Conservation (phyloP, 2,888 invertebrate genomes). For the Invenusta paracnida region DNA sequence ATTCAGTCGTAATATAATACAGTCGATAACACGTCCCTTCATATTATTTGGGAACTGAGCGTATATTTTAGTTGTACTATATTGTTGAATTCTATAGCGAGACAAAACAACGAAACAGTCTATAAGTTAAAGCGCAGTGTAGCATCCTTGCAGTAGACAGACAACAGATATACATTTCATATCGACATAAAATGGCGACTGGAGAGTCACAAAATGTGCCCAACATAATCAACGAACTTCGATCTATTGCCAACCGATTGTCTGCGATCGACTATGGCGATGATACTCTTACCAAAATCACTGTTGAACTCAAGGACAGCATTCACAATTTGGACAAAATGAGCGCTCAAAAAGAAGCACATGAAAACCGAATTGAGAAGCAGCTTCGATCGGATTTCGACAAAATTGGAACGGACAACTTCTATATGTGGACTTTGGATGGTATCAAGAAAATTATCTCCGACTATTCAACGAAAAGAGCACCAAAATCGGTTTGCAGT, state of each 20-base stretch:
- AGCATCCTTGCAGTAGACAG: no score
- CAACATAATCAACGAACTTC: background rate
- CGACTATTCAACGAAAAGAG: background rate
- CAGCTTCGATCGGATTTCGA: background rate
- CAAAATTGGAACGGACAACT: background rate
- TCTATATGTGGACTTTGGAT: background rate
- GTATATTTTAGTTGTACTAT: no score
- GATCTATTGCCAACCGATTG: background rate
- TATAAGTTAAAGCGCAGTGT: no score
- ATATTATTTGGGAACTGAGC: no score
- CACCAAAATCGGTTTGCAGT: background rate
- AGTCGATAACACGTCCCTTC: no score
- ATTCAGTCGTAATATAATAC: no score
- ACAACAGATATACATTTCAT: no score
- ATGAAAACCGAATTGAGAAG: background rate
- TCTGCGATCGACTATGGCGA: background rate
- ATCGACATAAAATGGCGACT: no score
- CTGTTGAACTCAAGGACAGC: background rate
- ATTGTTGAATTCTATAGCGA: no score
- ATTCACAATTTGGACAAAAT: background rate
- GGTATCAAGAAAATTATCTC: background rate
- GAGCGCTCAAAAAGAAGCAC: background rate
- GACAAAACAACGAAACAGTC: no score
- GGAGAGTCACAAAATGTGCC: no score
- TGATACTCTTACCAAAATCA: background rate